These are phyloP conservation scores for Heliconius hortense DNA, from an alignment of 2,888 invertebrate genomes.

Conservation along the genomic window DNA sequence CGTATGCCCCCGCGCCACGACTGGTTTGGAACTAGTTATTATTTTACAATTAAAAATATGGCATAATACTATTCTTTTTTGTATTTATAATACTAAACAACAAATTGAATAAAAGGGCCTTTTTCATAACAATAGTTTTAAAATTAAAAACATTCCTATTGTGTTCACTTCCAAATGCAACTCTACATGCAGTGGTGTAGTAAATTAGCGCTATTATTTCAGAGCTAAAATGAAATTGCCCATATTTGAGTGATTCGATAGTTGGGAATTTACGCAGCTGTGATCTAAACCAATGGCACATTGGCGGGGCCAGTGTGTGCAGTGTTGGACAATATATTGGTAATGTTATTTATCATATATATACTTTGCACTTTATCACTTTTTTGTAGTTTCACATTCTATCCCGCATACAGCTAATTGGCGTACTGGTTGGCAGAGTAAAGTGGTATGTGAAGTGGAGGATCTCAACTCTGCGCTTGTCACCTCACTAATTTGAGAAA, in stretches of 20 bases:
- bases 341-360: not conserved
- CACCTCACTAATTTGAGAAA: not conserved
- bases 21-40: too few species aligned
- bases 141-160: not conserved
- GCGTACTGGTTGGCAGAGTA: too few species aligned
- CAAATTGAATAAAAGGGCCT: not conserved
- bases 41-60: too few species aligned
- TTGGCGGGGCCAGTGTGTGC: slow-evolving; percentile 10
- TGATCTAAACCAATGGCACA: slow-evolving; percentile 28
- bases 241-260: slow-evolving; percentile 36
- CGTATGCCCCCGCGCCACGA: too few species aligned
- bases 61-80: not conserved
- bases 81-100: not conserved
- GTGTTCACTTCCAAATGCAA: not conserved
- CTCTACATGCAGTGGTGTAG: slow-evolving; percentile 15
- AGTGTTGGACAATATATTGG: not conserved
- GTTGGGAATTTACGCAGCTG: slow-evolving; percentile 30
- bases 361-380: not conserved
- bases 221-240: slow-evolving; percentile 30
- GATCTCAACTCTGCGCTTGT: too few species aligned
- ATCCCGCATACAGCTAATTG: too few species aligned
- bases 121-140: not conserved
- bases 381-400: too few species aligned
- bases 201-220: slow-evolving; percentile 33
- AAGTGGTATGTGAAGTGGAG: too few species aligned